A percentile compares a stretch with the other conserved stretches of the same genome.
phyloP scores from a whole-genome alignment of 2,797 vertebrate genomes.

The Sebastes itinus region DNA sequence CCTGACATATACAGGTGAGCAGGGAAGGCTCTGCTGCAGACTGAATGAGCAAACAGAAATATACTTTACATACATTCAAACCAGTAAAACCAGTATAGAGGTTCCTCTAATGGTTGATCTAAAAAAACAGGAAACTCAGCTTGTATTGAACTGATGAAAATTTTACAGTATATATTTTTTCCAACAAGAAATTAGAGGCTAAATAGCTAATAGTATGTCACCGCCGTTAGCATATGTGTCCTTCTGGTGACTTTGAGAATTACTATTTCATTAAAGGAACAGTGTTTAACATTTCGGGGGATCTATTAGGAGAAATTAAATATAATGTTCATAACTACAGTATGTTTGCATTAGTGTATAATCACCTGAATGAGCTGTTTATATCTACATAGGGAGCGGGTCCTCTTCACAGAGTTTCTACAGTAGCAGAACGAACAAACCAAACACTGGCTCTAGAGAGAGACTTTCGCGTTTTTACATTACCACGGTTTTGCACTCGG shows the following conservation, averaged over 20 bases:
- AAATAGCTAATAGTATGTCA: not conserved
- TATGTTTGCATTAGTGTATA: too few relatives aligned
- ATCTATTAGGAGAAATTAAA: too few relatives aligned
- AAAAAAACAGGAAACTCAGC: not conserved
- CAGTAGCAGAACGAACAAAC: too few relatives aligned
- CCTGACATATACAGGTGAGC: not conserved
- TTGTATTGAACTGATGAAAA: not conserved
- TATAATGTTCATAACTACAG: too few relatives aligned
- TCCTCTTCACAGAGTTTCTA: too few relatives aligned
- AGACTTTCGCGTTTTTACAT: too few relatives aligned
- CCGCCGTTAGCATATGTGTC: not conserved
- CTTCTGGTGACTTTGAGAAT: not conserved
- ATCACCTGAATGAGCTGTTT: too few relatives aligned
- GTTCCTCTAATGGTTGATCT: not conserved
- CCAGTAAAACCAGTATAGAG: not conserved
- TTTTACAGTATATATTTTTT: not conserved
- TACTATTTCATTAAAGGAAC: not conserved
- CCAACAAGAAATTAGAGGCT: not conserved
- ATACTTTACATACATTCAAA: not conserved
- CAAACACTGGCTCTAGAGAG: too few relatives aligned
- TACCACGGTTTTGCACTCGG: too few relatives aligned
- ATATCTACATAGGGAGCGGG: too few relatives aligned
- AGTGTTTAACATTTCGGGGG: too few relatives aligned
- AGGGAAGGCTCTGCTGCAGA: not conserved
- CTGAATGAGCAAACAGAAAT: not conserved